Base-by-base conservation (phyloP, 2,113 vertebrate species). In the Phoenicopterus ruber region DNA sequence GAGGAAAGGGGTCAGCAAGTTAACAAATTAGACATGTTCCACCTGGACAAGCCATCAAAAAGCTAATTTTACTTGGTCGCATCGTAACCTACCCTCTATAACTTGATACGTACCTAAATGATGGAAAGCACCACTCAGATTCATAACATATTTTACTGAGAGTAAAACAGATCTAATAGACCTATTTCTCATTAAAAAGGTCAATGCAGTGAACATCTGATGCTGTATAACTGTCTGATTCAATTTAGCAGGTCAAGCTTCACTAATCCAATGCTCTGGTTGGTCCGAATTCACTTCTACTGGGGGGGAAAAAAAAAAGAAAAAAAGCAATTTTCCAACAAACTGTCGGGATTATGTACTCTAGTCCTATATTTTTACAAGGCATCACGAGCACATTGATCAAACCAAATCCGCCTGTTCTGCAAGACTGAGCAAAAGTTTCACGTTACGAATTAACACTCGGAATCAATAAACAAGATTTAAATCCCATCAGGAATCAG, bases 151-250 rank as follows among this genome's bases (percentile, higher is more conserved):
- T 96, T 95, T 96, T 87, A 93, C 63, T 8, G 31, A 50, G 84
- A 95, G 87, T 94, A 94, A 96, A 96, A 86, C 54, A 91, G 95
- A 93, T 94, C 91, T 96, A 96, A 97, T 94, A 97, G 96, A 92
- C 95, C 92, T 52, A 97, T 98, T 97, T 97, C 95, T 97, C 97
- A 97, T 97, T 98, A 97, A 96, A 98, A 97, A 98, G 96, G 97
- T 97, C 97, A 98, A 91, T 59, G 84, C 76, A 20, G 21, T 28
- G 95, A 97, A 94, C 93, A 93, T 94, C 89, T 76, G 91, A 97
- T 84, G 88, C 86, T 92, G 40, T 97, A 79, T 57, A 97, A 97
- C 82, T 94, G 94, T 97, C 97, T 82, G 92, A 92, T 97, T 97
- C 94, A 96, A 97, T 98, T 98, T 97, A 97, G 85, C 79, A 92